phyloP scores from a whole-genome alignment of 2,797 vertebrate genomes.

The Periophthalmus magnuspinnatus region DNA sequence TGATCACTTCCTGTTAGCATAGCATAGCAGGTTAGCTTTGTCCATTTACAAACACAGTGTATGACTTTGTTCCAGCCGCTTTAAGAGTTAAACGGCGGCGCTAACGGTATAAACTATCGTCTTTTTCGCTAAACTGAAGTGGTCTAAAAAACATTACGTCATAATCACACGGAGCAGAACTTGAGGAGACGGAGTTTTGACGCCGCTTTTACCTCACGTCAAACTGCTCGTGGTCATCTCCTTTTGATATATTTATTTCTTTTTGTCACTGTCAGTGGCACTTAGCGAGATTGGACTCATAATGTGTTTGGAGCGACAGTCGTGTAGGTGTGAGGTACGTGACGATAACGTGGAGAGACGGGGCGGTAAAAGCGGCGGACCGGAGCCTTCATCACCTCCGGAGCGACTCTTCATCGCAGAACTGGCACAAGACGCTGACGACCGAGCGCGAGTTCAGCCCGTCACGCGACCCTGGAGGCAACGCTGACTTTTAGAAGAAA shows the following conservation, averaged over 20 bases:
- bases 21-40: too few species aligned
- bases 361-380: background rate
- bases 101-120: background rate
- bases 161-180: background rate
- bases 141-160: too few species aligned
- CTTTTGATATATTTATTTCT: background rate
- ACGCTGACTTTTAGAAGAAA: background rate
- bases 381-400: background rate
- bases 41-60: too few species aligned
- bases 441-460: too few species aligned
- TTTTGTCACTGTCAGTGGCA: background rate
- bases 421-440: background rate
- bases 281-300: background rate
- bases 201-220: too few species aligned
- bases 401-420: background rate
- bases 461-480: background rate
- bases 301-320: constrained; percentile 4
- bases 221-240: background rate
- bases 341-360: background rate
- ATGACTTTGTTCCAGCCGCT: too few species aligned
- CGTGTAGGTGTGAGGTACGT: background rate
- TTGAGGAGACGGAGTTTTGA: background rate
- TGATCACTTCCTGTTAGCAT: too few species aligned
- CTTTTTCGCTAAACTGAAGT: too few species aligned
- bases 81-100: too few species aligned